Base-by-base conservation (phyloP, 2,888 invertebrate species). In the Phoenoteleia sp. region DNA sequence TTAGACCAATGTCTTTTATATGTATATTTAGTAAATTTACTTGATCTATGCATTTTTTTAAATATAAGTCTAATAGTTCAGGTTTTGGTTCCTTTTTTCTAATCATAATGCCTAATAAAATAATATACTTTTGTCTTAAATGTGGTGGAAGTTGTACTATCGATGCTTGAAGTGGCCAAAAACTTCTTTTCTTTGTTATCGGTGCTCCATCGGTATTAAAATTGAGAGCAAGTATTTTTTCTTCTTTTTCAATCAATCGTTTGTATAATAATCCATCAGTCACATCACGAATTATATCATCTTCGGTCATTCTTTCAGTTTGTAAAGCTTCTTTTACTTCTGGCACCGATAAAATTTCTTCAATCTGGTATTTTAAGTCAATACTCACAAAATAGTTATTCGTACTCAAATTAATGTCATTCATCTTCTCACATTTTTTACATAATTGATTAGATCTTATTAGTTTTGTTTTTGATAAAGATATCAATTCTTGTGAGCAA, bases 101-200 rank as follows among this genome's bases (percentile, higher is more conserved):
- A 1, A 58, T 19, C 36, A 58, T 58, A n/a, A 58, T 21, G 21
- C 58, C 58, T 58, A 36, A 33, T 7, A 62, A 15, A 6, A 62
- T 13, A 9, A 42, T 15, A 42, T 42, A 42, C 25, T 62, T 62
- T 42, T 66, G 47, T 21, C 66, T 29, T 33, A 66, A 66, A 23
- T 52, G 1, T 33, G 66, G 66, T n/a, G 47, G 49, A 33, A 66
- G 52, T 36, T 66, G 21, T n/a, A 52, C 19, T n/a, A 66, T 33
- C 5, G 66, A 17, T 13, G 33, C 47, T 66, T 66, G 66, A n/a
- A 66, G 52, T 5, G 66, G 33, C 66, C 66, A 66, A 66, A 66
- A 66, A 52, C 66, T 66, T 15, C 52, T 47, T 52, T 52, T 66
- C 15, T 66, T 52, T 27, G 33, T 66, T 15, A 66, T 49, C 2